Conservation (phyloP, 1,140 invertebrate species). For the Drosophila bocqueti region DNA sequence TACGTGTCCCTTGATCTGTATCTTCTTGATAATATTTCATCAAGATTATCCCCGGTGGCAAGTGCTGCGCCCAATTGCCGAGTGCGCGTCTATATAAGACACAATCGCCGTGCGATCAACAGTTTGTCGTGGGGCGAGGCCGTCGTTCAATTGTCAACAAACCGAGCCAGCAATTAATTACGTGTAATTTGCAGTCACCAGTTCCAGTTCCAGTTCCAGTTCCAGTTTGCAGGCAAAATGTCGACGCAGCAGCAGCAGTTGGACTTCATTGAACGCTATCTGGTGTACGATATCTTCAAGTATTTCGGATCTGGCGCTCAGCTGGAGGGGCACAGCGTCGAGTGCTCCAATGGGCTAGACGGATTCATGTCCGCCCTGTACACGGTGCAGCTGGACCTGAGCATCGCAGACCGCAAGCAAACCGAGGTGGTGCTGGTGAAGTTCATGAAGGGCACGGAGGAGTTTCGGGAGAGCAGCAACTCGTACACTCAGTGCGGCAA, state of each 20-base stretch:
- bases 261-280: conserved; percentile 63
- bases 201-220: not conserved
- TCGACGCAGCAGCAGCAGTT: conserved; percentile 66
- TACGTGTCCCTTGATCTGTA: conserved; percentile 2
- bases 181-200: conserved; percentile 9
- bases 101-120: conserved; percentile 2
- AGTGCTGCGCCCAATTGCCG: not conserved
- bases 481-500: conserved; percentile 79
- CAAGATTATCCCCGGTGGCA: not conserved
- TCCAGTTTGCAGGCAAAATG: conserved; percentile 35
- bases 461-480: conserved; percentile 67
- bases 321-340: conserved; percentile 48
- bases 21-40: conserved; percentile 13
- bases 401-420: conserved; percentile 24
- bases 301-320: conserved; percentile 55
- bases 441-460: conserved; percentile 77
- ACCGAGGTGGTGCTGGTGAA: conserved; percentile 68
- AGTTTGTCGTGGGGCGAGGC: not conserved
- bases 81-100: not conserved
- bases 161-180: conserved; percentile 2
- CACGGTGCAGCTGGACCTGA: conserved; percentile 63
- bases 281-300: conserved; percentile 67
- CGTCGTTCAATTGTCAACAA: not conserved
- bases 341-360: conserved; percentile 69
- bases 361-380: conserved; percentile 83